These are phyloP conservation scores for Pogona vitticeps DNA, from an alignment of 2,113 vertebrate species.

Conservation along the genomic window DNA sequence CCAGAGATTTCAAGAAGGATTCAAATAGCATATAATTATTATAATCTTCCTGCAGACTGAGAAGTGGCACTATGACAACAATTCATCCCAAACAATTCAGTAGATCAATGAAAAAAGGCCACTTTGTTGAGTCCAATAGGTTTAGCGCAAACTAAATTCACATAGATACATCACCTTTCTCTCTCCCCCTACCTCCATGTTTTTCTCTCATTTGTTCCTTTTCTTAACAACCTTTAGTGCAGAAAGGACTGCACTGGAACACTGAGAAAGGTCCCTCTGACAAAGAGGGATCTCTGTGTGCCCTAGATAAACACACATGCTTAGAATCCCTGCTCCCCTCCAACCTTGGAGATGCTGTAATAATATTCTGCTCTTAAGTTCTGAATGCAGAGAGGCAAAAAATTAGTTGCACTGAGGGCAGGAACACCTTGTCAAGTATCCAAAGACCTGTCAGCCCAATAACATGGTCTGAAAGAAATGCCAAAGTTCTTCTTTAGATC, in stretches of 20 bases:
- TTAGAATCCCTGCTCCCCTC: not conserved
- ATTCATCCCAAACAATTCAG: not conserved
- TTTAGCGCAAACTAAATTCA: not conserved
- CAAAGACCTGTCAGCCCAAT: too few relatives aligned
- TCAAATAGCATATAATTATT: slow-evolving; percentile 21
- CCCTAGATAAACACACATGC: not conserved
- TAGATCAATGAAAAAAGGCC: slow-evolving; percentile 6
- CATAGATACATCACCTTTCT: not conserved
- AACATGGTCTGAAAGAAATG: too few relatives aligned
- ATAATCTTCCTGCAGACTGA: not conserved
- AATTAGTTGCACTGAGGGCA: too few relatives aligned
- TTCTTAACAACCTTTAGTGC: not conserved
- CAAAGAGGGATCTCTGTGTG: too few relatives aligned
- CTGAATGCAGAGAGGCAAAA: too few relatives aligned
- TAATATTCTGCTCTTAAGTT: too few relatives aligned
- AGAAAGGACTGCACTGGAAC: too few relatives aligned
- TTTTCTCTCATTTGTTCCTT: not conserved
- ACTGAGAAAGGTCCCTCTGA: too few relatives aligned
- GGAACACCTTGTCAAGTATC: too few relatives aligned
- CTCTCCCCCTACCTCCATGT: not conserved
- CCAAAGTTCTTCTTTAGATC: too few relatives aligned
- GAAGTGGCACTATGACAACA: not conserved
- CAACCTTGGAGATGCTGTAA: not conserved
- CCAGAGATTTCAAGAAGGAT: not conserved
- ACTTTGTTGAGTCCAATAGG: not conserved